Percentiles rank a stretch among this genome's conserved stretches.
phyloP scores from a whole-genome alignment of 2,888 invertebrate species.

The Rutpela maculata region DNA sequence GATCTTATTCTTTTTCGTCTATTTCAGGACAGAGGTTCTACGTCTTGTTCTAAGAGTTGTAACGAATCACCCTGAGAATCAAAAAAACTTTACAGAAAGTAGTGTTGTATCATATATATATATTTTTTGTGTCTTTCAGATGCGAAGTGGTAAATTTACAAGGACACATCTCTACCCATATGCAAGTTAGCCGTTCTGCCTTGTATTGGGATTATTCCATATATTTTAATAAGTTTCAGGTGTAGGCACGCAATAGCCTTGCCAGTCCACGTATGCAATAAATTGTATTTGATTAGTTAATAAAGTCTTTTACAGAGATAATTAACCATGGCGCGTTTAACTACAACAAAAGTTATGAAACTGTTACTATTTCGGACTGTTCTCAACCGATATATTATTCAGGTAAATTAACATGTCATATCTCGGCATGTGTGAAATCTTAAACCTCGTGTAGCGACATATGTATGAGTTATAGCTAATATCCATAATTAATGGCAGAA shows the following conservation, averaged over 20 bases:
- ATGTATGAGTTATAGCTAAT: slow-evolving; percentile 58
- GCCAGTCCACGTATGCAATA: slow-evolving; percentile 39
- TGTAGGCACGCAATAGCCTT: not conserved
- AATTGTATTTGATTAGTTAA: slow-evolving; percentile 55
- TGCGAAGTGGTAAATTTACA: too few relatives aligned
- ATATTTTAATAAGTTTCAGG: not conserved
- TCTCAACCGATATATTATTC: slow-evolving; percentile 52
- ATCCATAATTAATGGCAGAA: slow-evolving; percentile 29
- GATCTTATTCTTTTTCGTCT: too few relatives aligned
- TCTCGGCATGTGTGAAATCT: slow-evolving; percentile 62
- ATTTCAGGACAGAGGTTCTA: too few relatives aligned
- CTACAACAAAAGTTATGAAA: slow-evolving; percentile 45
- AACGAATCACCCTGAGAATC: too few relatives aligned
- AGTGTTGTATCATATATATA: too few relatives aligned
- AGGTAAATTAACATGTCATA: slow-evolving; percentile 63
- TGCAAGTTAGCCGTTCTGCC: too few relatives aligned
- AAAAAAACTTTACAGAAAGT: too few relatives aligned
- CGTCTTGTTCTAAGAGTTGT: too few relatives aligned
- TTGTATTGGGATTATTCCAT: not conserved
- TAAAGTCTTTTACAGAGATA: slow-evolving; percentile 49
- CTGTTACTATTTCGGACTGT: slow-evolving; percentile 45
- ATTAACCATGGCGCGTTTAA: slow-evolving; percentile 35
- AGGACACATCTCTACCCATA: too few relatives aligned
- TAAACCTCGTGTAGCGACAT: slow-evolving; percentile 54
- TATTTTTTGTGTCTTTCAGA: too few relatives aligned